Evolutionary conservation across 2,888 invertebrate genomes (phyloP).

Genomic region (Dasypolia templi): DNA sequence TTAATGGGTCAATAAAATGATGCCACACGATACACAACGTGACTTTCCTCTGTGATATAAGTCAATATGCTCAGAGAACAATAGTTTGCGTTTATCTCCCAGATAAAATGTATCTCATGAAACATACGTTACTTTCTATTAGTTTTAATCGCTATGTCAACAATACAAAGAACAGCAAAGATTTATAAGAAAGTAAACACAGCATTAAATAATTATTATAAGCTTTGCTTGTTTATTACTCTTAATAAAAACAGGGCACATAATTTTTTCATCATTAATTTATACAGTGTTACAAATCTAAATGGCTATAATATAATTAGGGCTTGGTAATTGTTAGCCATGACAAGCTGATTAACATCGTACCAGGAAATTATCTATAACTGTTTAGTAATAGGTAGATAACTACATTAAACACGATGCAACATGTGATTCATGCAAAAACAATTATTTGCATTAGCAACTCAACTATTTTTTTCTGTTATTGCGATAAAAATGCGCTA

Average conservation of each 20-base stretch:
- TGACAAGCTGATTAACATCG: slow-evolving; percentile 19
- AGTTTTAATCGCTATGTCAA: slow-evolving; percentile 5
- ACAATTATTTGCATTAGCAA: neutral
- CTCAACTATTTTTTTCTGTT: neutral
- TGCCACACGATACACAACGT: neutral
- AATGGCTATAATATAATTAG: slow-evolving; percentile 6
- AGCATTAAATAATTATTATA: no score
- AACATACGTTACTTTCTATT: neutral
- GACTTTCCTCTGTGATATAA: slow-evolving; percentile 21
- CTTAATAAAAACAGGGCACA: neutral
- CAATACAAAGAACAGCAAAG: neutral
- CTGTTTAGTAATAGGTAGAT: slow-evolving; percentile 4
- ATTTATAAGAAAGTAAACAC: neutral
- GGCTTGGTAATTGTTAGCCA: neutral
- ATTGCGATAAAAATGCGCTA: neutral
- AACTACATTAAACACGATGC: neutral
- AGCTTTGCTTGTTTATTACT: no score
- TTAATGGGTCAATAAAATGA: neutral
- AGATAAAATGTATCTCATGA: slow-evolving; percentile 12
- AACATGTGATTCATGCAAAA: neutral
- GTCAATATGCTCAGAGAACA: slow-evolving; percentile 7
- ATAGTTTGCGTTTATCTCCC: slow-evolving; percentile 12
- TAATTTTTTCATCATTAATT: no score
- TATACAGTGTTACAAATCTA: neutral
- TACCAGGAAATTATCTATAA: slow-evolving; percentile 21